Conservation (phyloP, 2,113 vertebrate genomes). For the Cinclus mexicanus region DNA sequence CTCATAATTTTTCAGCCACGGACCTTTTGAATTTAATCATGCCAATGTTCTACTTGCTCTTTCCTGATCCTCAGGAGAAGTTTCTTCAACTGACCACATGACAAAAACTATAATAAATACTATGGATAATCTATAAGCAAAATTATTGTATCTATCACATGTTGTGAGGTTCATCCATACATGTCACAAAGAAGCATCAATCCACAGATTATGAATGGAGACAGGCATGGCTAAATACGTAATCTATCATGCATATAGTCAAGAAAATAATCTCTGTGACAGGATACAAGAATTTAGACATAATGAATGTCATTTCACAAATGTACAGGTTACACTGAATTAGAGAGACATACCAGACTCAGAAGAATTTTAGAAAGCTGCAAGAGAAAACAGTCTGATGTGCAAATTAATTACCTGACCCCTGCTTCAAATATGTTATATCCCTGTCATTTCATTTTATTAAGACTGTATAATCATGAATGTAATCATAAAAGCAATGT, state of each 20-base stretch:
- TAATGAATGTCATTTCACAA: background rate
- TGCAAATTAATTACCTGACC: constrained; percentile 54
- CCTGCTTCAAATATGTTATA: constrained; percentile 46
- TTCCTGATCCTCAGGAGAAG: background rate
- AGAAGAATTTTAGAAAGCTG: constrained; percentile 39
- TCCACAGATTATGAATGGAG: background rate
- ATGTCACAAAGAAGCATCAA: background rate
- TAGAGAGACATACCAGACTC: background rate
- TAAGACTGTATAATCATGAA: constrained; percentile 43
- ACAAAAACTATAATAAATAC: background rate
- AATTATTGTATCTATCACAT: background rate
- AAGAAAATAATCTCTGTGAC: background rate
- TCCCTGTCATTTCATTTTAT: constrained; percentile 33
- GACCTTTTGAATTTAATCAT: background rate
- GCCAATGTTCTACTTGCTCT: background rate
- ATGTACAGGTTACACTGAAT: background rate
- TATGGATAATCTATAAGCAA: background rate
- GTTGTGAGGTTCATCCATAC: background rate
- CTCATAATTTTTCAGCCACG: background rate
- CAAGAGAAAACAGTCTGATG: constrained; percentile 18
- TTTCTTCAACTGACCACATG: background rate
- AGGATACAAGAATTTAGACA: background rate
- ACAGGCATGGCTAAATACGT: background rate
- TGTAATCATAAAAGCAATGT: constrained; percentile 17
- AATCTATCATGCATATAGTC: background rate